Conservation (phyloP, 2,888 invertebrate genomes). For the Brachypterus glaber region DNA sequence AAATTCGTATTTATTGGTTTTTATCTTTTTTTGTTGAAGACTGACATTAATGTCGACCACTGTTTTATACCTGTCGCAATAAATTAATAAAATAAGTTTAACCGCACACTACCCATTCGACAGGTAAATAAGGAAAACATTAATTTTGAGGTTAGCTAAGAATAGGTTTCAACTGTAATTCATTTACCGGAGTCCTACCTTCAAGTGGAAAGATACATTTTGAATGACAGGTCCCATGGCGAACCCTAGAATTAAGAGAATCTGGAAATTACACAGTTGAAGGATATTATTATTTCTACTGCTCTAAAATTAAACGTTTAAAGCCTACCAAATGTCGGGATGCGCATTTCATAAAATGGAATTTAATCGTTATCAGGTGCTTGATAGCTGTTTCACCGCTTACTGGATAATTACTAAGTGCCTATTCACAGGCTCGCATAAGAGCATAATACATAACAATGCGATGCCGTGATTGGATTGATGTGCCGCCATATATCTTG, state of each 20-base stretch:
- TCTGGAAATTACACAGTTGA: slow-evolving; percentile 24
- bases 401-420: no score
- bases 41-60: no score
- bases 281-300: slow-evolving; percentile 20
- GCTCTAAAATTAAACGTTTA: slow-evolving; percentile 9
- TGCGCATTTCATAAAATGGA: background rate
- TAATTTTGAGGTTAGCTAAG: slow-evolving; percentile 14
- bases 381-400: no score
- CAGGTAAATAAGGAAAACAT: slow-evolving; percentile 23
- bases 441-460: no score
- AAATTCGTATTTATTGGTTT: no score
- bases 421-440: no score
- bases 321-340: slow-evolving; percentile 1
- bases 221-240: slow-evolving; percentile 23
- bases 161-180: slow-evolving; percentile 14
- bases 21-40: no score
- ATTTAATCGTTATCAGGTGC: slow-evolving; percentile 2
- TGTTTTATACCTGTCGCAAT: slow-evolving; percentile 20
- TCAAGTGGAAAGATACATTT: slow-evolving; percentile 2
- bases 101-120: slow-evolving; percentile 17
- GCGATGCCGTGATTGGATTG: no score
- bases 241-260: slow-evolving; percentile 23
- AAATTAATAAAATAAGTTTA: slow-evolving; percentile 22
- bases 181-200: slow-evolving; percentile 12
- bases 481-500: no score